Base-by-base conservation (phyloP, 2,797 vertebrate species). In the Lepidocolaptes lacrymiger region DNA sequence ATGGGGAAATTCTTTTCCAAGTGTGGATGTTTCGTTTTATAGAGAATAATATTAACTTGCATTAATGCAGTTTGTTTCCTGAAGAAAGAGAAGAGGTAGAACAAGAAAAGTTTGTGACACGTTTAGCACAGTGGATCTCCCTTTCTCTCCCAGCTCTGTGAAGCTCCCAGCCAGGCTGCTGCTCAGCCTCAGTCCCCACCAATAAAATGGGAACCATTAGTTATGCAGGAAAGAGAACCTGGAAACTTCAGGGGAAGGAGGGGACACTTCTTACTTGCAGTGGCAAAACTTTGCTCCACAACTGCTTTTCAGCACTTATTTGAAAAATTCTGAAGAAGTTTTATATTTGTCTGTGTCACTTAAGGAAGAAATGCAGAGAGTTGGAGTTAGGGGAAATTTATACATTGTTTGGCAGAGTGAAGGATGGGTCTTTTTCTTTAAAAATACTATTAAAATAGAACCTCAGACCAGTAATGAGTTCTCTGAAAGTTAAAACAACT, bases 401-500 rank as follows among this genome's bases (percentile, higher is more conserved):
- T 85, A 49, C 63, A 46, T 58, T 36, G 63, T 51, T 92, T 68
- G 61, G 49, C 63, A 67, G 67, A 90, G 61, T 24, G 41, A 71
- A 81, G 36, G 49, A 36, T n/a, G n/a, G 36, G 8, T 26, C n/a
- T 6, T 73, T 61, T 59, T 23, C 48, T 80, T 88, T 68, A 41
- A 83, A 92, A 91, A 64, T 19, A 64, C 89, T 77, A 51, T 92
- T 91, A 14, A 88, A 93, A 43, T 23, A 63, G 82, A 82, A 54
- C 63, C 52, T 49, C 88, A 41, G 68, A 81, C 34, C 71, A 61
- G 71, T 4, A 62, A 69, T 63, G 89, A 86, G 71, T 96, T 77
- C 91, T 95, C 32, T 88, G 75, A 74, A 97, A 94, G 89, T 75
- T 88, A 76, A 85, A 91, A 58, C 81, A 94, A 54, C 89, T 55